Base-by-base conservation (phyloP, 2,797 vertebrate species). In the Adrianichthys oophorus region DNA sequence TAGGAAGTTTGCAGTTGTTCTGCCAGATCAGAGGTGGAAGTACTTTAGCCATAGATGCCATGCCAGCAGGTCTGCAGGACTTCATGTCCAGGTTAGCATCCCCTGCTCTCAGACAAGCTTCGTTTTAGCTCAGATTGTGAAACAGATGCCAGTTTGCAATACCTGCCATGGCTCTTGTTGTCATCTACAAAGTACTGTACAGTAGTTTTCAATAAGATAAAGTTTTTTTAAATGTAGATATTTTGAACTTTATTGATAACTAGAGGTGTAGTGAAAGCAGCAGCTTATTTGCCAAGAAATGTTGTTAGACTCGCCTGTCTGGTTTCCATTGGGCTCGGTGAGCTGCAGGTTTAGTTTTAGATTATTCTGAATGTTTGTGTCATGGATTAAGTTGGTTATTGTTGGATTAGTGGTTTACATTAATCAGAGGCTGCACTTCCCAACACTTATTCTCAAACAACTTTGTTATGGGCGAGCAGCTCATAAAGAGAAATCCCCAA, bases 331-430 rank as follows among this genome's bases (percentile, higher is more conserved):
- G 65, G 72, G 62, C 55, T 45, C 32, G 1, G 18, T n/a, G 45
- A n/a, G 4, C 37, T 26, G 18, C 15, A 23, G 14, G 53, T 59
- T 19, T 45, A 24, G 41, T 21, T 29, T 59, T 46, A 48, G 44
- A 56, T n/a, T 19, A 62, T 16, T 4, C 7, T 74, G 54, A 42
- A 26, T 75, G 56, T 76, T 56, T 76, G 56, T 73, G 17, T 51
- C 16, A 7, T 59, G 62, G 62, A 53, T 26, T 41, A 50, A n/a
- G 7, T 79, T 76, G 72, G 49, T 72, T 74, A 76, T 48, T 18
- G 60, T 68, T 79, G 75, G 74, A n/a, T 62, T 68, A 76, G 77
- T 41, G 44, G 52, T 57, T 65, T 56, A 54, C 23, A 53, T 37
- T 29, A 15, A 26, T 15, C 40, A 45, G 72, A 67, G 70, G 77